Base-by-base conservation (phyloP, 2,888 invertebrate genomes). In the Torymus texanus region DNA sequence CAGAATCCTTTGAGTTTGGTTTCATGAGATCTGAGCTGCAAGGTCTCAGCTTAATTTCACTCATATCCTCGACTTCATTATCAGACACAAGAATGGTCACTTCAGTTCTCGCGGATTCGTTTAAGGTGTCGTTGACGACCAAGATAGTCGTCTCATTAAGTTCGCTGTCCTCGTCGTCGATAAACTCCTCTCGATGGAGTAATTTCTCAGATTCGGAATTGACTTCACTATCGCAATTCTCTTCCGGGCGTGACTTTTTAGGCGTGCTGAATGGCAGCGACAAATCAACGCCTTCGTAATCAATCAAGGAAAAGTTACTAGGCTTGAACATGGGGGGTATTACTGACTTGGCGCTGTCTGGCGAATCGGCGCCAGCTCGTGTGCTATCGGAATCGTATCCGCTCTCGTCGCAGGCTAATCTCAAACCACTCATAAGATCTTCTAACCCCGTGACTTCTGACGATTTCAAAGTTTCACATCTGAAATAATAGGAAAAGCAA, bases 351-450 rank as follows among this genome's bases (percentile, higher is more conserved):
- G 84, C 88, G 71, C 92, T 92, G 75, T 92, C 90, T 0, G 92
- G 92, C 1, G 92, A 92, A 86, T 92, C 92, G 13, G 91, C 91
- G 4, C 91, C 91, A 1, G 91, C 89, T 82, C 92, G 88, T 0
- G 92, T 92, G 16, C 92, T 92, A 85, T 93, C 93, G 63, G 92
- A 92, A 81, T 93, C 93, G 84, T 93, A 93, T 16, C 93, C 93
- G 63, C 84, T 83, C 86, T 93, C 93, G 83, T 93, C 93, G 12
- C 91, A 90, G 76, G 88, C 89, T 4, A 91, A 80, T 65, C 88
- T 86, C 53, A 91, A 81, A 21, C 89, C 87, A 80, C 83, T 89
- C 85, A 90, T 87, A 18, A 91, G 83, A 21, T 89, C 88, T 62
- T 90, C 89, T 53, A 90, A 62, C 12, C 86, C 88, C 8, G 82